Evolutionary conservation across 2,888 invertebrate species (phyloP), one percentile per base, ranked within the genome.

Genomic region (Dryomyza anilis): DNA sequence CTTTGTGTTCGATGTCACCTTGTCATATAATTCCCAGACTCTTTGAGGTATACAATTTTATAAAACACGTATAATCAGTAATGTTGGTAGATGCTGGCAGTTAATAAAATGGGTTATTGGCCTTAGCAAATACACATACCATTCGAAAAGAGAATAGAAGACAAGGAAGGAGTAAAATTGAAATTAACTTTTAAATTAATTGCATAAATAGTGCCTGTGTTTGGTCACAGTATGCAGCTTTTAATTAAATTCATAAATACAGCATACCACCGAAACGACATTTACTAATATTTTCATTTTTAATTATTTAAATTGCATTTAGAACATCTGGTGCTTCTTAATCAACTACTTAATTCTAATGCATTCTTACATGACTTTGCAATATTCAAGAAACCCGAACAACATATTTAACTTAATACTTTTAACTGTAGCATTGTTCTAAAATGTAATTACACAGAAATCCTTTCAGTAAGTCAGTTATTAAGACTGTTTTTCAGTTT

Each of bases 391-490:
- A 43, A 16, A 43, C 43, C 19, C 43, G 43, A 16, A 43, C 2
- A 16, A 19, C 16, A 7, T n/a, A n/a, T 43, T 43, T 1, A 16
- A 2, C 16, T 43, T 2, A n/a, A 16, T 43, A 43, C 43, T 43
- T 43, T 43, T 43, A 1, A 19, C 19, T 53, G n/a, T 29, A n/a
- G n/a, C n/a, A n/a, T n/a, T n/a, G 19, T n/a, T 30, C 16, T 10
- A 29, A 53, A 53, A 53, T 53, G 53, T 53, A 53, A 53, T 33
- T 53, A 53, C 53, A 53, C 33, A 30, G 30, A 53, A 53, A 53
- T 53, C 53, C 53, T 53, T 53, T 53, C 53, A 53, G n/a, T 30
- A n/a, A n/a, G 6, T 7, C 21, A 14, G 25, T 27, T 23, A 7
- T 25, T 27, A 21, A n/a, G n/a, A n/a, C n/a, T n/a, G n/a, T n/a